A percentile compares a stretch with the other conserved stretches of the same genome.
Conservation (phyloP, 1,140 invertebrate species). For the Atta colombica region DNA sequence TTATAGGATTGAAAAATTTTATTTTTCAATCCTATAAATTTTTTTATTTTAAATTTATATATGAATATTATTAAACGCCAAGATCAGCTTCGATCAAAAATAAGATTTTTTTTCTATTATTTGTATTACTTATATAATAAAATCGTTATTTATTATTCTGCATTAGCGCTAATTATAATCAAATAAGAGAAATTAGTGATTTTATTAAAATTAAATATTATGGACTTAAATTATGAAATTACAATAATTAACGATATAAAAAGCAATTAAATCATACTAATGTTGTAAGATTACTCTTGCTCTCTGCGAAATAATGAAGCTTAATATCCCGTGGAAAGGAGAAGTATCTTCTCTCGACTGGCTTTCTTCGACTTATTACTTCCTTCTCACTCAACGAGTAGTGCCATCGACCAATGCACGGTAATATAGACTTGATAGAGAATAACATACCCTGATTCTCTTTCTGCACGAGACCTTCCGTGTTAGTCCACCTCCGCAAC, state of each 20-base stretch:
- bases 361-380: constrained; percentile 35
- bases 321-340: constrained; percentile 34
- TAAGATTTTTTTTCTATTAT: not conserved
- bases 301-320: not conserved
- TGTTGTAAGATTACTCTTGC: constrained; percentile 13
- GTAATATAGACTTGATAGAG: constrained; percentile 72
- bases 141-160: not conserved
- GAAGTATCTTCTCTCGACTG: constrained; percentile 56
- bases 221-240: not conserved
- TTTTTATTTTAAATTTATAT: too few relatives aligned
- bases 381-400: constrained; percentile 49
- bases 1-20: too few relatives aligned
- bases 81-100: too few relatives aligned
- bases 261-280: constrained; percentile 1
- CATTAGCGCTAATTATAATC: not conserved
- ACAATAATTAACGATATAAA: constrained; percentile 8
- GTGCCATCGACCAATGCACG: constrained; percentile 65
- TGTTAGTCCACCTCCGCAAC: constrained; percentile 56
- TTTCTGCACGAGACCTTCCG: constrained; percentile 68
- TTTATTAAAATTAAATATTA: constrained; percentile 18
- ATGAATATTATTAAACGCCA: too few relatives aligned
- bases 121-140: not conserved
- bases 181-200: constrained; percentile 20
- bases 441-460: constrained; percentile 69
- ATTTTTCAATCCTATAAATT: too few relatives aligned